Percentiles rank a stretch among this genome's conserved stretches.
These are phyloP conservation scores for Amyelois transitella DNA, from an alignment of 1,140 invertebrate genomes.

Conservation along the genomic window DNA sequence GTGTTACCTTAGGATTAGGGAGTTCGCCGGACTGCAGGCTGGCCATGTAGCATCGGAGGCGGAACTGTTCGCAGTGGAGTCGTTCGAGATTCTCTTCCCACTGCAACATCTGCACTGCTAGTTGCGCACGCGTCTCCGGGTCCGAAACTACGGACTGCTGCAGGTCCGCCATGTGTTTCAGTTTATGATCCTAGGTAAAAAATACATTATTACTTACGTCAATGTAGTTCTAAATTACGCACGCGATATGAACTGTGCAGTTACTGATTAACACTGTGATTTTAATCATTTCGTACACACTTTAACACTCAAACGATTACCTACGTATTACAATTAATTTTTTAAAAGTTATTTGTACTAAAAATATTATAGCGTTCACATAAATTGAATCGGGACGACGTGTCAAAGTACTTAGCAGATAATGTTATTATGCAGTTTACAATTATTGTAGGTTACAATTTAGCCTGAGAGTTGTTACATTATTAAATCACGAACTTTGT, in stretches of 20 bases:
- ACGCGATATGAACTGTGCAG: no score
- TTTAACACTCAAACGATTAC: no score
- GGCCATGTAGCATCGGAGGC: slow-evolving; percentile 96
- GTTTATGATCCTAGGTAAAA: slow-evolving; percentile 89
- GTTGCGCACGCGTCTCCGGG: slow-evolving; percentile 91
- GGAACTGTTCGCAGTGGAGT: slow-evolving; percentile 97
- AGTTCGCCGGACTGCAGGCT: slow-evolving; percentile 96
- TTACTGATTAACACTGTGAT: no score
- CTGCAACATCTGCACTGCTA: slow-evolving; percentile 93
- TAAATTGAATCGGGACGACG: no score
- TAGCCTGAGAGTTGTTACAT: neutral
- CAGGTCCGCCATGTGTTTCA: slow-evolving; percentile 98
- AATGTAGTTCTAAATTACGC: no score
- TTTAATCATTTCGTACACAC: no score
- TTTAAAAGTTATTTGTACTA: no score
- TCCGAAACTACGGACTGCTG: slow-evolving; percentile 96
- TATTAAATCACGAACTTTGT: neutral
- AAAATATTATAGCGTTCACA: neutral
- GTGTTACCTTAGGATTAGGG: slow-evolving; percentile 96
- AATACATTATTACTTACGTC: neutral
- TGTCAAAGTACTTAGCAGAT: no score
- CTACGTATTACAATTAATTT: no score
- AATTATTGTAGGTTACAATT: neutral
- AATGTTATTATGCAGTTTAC: no score
- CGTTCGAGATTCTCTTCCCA: slow-evolving; percentile 98